Evolutionary conservation across 2,888 invertebrate species (phyloP).

Genomic region (Phortica magna): DNA sequence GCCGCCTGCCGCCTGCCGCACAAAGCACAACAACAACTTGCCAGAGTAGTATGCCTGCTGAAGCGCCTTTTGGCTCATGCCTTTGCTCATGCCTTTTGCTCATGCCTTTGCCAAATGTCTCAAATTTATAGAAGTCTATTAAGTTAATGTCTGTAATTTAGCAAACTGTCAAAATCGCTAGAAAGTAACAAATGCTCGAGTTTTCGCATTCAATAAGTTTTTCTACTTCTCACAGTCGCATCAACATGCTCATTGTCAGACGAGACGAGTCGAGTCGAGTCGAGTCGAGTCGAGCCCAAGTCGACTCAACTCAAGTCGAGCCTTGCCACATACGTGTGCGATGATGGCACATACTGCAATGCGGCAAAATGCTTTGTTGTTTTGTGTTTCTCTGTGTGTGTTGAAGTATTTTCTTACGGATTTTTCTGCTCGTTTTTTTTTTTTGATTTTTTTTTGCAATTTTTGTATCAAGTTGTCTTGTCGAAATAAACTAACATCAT

Average conservation of each 20-base stretch:
- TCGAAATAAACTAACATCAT: slow-evolving; percentile 13
- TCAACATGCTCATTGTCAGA: background rate
- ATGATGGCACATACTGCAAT: slow-evolving; percentile 16
- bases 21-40: too few species aligned
- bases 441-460: background rate
- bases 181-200: slow-evolving; percentile 60
- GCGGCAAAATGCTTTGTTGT: background rate
- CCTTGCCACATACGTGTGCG: background rate
- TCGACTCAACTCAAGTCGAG: too few species aligned
- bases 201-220: slow-evolving; percentile 59
- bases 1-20: slow-evolving; percentile 11
- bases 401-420: background rate
- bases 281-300: background rate
- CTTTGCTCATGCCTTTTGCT: slow-evolving; percentile 37
- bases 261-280: background rate
- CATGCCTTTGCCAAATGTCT: slow-evolving; percentile 65
- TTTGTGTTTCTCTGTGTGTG: background rate
- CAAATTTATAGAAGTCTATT: slow-evolving; percentile 65
- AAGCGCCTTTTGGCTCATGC: slow-evolving; percentile 49
- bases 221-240: background rate
- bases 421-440: background rate
- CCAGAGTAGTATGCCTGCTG: too few species aligned
- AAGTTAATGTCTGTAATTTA: slow-evolving; percentile 72
- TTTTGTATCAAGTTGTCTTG: slow-evolving; percentile 4
- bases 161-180: slow-evolving; percentile 69